A percentile compares a stretch with the other conserved stretches of the same genome.
Evolutionary conservation across 2,113 vertebrate species (phyloP).

Genomic region (Xerus inauris): DNA sequence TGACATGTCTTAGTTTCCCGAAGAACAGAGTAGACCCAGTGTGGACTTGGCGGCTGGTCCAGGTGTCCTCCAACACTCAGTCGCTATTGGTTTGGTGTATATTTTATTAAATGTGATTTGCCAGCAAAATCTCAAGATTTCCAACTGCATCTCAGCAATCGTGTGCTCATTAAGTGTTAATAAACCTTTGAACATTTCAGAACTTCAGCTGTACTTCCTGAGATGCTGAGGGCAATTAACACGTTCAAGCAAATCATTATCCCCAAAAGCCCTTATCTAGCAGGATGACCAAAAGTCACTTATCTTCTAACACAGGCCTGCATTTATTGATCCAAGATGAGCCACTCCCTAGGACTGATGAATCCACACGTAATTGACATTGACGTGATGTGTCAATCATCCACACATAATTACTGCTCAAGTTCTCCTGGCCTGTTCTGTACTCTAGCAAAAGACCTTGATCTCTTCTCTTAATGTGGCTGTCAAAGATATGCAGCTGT

Average conservation of each 20-base stretch:
- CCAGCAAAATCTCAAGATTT: conserved; percentile 3
- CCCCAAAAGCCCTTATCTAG: neutral
- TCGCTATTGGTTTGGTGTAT: neutral
- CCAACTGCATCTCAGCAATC: neutral
- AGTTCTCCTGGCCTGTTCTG: accelerated
- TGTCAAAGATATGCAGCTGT: conserved; percentile 37
- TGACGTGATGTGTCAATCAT: accelerated
- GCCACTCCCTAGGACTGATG: neutral
- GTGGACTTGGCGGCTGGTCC: neutral
- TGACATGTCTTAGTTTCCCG: neutral
- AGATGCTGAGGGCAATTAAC: neutral
- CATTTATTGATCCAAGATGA: neutral
- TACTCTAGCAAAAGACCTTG: neutral
- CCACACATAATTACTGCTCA: neutral
- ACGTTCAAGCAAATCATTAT: neutral
- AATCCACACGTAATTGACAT: too few relatives aligned
- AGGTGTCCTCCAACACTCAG: neutral
- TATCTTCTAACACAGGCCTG: neutral
- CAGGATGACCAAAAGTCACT: neutral
- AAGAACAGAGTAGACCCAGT: neutral
- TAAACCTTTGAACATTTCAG: neutral
- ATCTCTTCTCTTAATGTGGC: neutral
- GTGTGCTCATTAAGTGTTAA: neutral
- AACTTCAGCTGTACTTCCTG: neutral
- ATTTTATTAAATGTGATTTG: conserved; percentile 23